phyloP scores from a whole-genome alignment of 2,797 vertebrate genomes.

The Helarctos malayanus region DNA sequence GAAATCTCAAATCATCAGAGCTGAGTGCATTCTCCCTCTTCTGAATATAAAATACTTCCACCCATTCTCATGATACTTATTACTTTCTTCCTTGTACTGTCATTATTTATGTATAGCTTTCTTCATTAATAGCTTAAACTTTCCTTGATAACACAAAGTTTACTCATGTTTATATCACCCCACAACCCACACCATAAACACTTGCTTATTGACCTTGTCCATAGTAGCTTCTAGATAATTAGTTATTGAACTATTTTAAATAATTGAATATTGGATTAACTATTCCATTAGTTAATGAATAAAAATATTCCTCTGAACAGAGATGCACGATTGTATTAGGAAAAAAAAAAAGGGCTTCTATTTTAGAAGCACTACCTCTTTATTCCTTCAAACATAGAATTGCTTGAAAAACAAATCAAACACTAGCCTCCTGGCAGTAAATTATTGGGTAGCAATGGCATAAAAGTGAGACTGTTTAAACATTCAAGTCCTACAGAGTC shows the following conservation, averaged over 20 bases:
- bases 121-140: slow-evolving; percentile 55
- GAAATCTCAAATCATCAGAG: background rate
- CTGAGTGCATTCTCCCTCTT: background rate
- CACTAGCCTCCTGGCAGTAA: background rate
- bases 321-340: background rate
- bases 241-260: slow-evolving; percentile 49
- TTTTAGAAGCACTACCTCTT: background rate
- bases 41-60: background rate
- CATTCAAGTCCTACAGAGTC: background rate
- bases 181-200: background rate
- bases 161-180: background rate
- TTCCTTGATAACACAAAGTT: slow-evolving; percentile 16
- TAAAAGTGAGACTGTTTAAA: slow-evolving; percentile 46
- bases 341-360: background rate
- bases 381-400: background rate
- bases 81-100: slow-evolving; percentile 7
- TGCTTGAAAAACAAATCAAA: slow-evolving; percentile 27
- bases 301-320: background rate
- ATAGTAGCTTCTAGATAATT: slow-evolving; percentile 1
- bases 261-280: slow-evolving; percentile 8
- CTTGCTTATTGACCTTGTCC: background rate
- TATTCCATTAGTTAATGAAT: background rate
- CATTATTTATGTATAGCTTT: background rate
- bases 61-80: background rate
- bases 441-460: background rate